Evolutionary conservation across 2,797 vertebrate genomes (phyloP), one percentile per base, ranked within the genome.

Genomic region (Rhynchotus rufescens): DNA sequence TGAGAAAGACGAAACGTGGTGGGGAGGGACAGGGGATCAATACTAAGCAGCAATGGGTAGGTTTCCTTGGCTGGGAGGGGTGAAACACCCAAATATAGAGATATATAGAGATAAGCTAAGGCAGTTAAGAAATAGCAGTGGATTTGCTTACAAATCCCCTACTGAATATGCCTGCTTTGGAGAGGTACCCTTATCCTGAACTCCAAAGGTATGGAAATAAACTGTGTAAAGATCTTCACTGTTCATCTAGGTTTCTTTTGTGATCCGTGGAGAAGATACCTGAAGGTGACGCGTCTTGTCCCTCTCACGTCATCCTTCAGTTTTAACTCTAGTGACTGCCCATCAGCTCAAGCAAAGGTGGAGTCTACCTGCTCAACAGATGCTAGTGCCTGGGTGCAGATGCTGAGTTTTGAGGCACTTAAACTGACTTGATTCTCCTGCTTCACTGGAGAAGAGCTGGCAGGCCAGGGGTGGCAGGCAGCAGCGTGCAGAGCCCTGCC

Each of bases 81-180:
- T 60, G 28, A 84, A 65, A 26, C 80, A 20, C 15, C 49, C 61
- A 65, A 49, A 12, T 15, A 7, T 6, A 49, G 13, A 56, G 49
- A 15, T 22, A 47, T 15, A 8, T 10, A 44, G 13, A 56, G 49
- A 16, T 25, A 54, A 80, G 20, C 15, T 54, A 40, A 75, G 44
- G 34, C 6, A 72, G 54, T 47, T 32, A 66, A 68, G 30, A 47
- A n/a, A 2, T 11, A 60, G 60, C 34, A 34, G 21, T 49, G 38
- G n/a, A 56, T 77, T 89, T 54, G 7, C 25, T 56, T n/a, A 28
- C 8, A 1, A 1, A 9, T 60, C 38, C 13, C n/a, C 49, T 59
- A 6, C 20, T 49, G 59, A 15, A 16, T 60, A 8, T 42, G 16
- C 12, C 20, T 8, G 2, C 15, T 21, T 22, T 1, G 1, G 23